These are phyloP conservation scores for Aphelinus atriplicis DNA, from an alignment of 1,140 invertebrate genomes.

Conservation along the genomic window DNA sequence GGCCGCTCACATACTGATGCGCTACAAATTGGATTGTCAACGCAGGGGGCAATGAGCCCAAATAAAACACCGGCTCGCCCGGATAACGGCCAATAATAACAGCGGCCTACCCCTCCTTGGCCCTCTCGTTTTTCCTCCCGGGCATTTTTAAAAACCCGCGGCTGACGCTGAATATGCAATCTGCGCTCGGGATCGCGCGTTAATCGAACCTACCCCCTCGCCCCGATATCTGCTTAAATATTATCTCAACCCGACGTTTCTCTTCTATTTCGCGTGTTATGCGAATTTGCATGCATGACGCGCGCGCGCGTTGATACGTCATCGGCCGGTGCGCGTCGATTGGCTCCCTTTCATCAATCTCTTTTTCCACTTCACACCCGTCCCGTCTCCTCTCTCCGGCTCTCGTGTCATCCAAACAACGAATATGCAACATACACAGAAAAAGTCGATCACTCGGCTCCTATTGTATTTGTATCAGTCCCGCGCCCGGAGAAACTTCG, in stretches of 20 bases:
- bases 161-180: constrained; percentile 24
- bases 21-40: constrained; percentile 58
- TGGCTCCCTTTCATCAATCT: constrained; percentile 5
- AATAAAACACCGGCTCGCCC: not conserved
- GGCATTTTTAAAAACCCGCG: not conserved
- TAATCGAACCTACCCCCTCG: constrained; percentile 5
- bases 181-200: constrained; percentile 1
- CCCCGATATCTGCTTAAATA: constrained; percentile 32
- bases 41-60: constrained; percentile 29
- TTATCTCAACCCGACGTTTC: constrained; percentile 17
- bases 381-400: not conserved
- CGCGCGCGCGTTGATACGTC: not conserved
- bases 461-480: too few species aligned
- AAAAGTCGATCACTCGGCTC: too few species aligned
- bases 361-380: not conserved
- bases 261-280: not conserved
- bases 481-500: too few species aligned
- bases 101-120: constrained; percentile 8
- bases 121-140: not conserved
- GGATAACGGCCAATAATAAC: not conserved
- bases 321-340: not conserved
- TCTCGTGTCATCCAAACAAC: not conserved
- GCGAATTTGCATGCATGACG: not conserved
- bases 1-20: constrained; percentile 45
- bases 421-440: too few species aligned